Base-by-base conservation (phyloP, 2,888 invertebrate species). In the Corythucha ciliata region DNA sequence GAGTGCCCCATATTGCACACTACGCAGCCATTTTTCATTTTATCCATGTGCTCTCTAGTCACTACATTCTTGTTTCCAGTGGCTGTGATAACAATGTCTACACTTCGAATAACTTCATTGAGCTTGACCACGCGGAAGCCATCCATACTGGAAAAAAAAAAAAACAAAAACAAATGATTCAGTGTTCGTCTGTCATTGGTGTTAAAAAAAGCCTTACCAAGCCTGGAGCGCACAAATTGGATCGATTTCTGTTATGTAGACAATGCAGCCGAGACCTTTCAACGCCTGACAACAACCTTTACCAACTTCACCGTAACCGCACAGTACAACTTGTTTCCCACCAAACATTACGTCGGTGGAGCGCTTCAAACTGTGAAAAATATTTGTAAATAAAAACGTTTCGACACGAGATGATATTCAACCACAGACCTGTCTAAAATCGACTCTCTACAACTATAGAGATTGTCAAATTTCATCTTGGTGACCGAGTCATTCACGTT, bases 401-500 rank as follows among this genome's bases (percentile, higher is more conserved):
- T 36, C 8, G 37, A 22, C 7, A 18, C 16, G 39, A 8, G 18
- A 7, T 4, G 21, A 39, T 12, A 8, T 39, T 7, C 21, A 39
- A n/a, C 20, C 14, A 40, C 18, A 39, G 66, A 79, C 82, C 83
- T 83, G 69, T 90, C 89, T 64, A 90, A 77, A 62, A 90, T 86
- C 49, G 86, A 86, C 71, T 90, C 90, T 67, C 93, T 81, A 71
- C 94, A 96, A 60, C 92, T 91, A 68, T 96, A 96, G 26, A 94
- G 74, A 69, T 94, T 96, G 69, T 96, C 96, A 66, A 94, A 96
- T 72, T 94, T 96, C 37, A 93, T 94, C 76, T 96, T 96, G 2
- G 93, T 96, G 34, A 96, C 94, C 3, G 93, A 93, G 69, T 96
- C 96, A 68, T 96, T 96, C 27, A 96, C 94, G 69, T 96, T 96